These are phyloP conservation scores for Noctuana brunneofusca DNA, from an alignment of 2,888 invertebrate genomes.

Conservation along the genomic window DNA sequence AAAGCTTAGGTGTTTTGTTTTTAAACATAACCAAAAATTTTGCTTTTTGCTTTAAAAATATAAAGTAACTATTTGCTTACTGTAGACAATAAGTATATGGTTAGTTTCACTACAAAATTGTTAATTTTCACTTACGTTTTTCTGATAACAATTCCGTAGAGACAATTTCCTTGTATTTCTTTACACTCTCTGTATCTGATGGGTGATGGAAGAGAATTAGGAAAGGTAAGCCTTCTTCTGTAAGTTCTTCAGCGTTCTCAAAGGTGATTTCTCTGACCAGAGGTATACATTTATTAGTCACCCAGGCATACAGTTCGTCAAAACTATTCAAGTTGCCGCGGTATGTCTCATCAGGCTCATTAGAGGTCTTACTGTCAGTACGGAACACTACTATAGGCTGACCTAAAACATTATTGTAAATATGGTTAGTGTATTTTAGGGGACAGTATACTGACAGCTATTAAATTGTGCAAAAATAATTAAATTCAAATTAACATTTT, in stretches of 20 bases:
- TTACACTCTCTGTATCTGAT: slow-evolving; percentile 91
- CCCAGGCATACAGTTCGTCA: slow-evolving; percentile 95
- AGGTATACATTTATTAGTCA: slow-evolving; percentile 96
- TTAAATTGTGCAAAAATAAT: no score
- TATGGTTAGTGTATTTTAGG: no score
- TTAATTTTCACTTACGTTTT: slow-evolving; percentile 89
- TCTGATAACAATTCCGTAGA: slow-evolving; percentile 89
- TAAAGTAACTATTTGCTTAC: no score
- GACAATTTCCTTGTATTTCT: slow-evolving; percentile 92
- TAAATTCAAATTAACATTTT: no score
- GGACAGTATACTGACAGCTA: no score
- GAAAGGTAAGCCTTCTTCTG: slow-evolving; percentile 99
- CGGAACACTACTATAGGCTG: slow-evolving; percentile 92
- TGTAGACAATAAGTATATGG: not conserved
- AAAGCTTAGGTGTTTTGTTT: no score
- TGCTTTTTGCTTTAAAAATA: no score
- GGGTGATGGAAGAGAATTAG: slow-evolving; percentile 97
- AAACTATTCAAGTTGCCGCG: slow-evolving; percentile 88
- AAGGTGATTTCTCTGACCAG: slow-evolving; percentile 99
- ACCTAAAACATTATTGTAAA: slow-evolving; percentile 65
- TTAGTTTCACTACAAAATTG: not conserved
- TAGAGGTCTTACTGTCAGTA: slow-evolving; percentile 90
- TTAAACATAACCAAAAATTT: no score
- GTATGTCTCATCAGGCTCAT: slow-evolving; percentile 92
- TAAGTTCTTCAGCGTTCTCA: slow-evolving; percentile 99